phyloP scores from a whole-genome alignment of 1,140 invertebrate genomes.

The Schlechtendalia chinensis region DNA sequence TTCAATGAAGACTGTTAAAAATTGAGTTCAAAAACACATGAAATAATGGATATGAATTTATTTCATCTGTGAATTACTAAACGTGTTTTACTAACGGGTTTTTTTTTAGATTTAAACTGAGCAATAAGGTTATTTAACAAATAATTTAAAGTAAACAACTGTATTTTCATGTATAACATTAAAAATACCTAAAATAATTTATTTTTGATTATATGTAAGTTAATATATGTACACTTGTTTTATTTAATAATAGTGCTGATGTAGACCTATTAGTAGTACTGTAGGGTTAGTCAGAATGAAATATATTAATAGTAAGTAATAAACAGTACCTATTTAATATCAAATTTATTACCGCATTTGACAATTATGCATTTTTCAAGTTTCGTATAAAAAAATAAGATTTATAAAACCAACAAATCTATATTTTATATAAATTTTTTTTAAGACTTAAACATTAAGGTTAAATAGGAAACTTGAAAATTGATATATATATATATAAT shows the following conservation, averaged over 20 bases:
- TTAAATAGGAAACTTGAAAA: conserved; percentile 24
- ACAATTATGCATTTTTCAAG: conserved; percentile 40
- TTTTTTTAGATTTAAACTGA: conserved; percentile 36
- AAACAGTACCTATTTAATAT: not conserved
- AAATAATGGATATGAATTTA: conserved; percentile 10
- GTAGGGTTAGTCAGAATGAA: conserved; percentile 35
- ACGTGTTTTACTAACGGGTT: conserved; percentile 46
- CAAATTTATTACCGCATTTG: not conserved
- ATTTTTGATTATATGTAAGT: conserved; percentile 46
- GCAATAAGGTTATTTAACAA: conserved; percentile 46
- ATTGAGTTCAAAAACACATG: conserved; percentile 45
- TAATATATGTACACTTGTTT: conserved; percentile 18
- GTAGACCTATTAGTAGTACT: conserved; percentile 44
- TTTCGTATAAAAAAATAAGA: not conserved
- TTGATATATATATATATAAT: conserved; percentile 13
- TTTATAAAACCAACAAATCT: not conserved
- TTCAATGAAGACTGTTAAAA: conserved; percentile 47
- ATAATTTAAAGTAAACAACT: conserved; percentile 32
- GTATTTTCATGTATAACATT: conserved; percentile 36
- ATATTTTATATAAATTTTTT: not conserved
- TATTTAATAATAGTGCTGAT: conserved; percentile 29
- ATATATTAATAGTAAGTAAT: conserved; percentile 34
- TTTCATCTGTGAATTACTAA: conserved; percentile 44
- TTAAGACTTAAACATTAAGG: not conserved
- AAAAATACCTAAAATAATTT: conserved; percentile 43